phyloP scores from a whole-genome alignment of 2,888 invertebrate genomes.

The Conomelus anceps region DNA sequence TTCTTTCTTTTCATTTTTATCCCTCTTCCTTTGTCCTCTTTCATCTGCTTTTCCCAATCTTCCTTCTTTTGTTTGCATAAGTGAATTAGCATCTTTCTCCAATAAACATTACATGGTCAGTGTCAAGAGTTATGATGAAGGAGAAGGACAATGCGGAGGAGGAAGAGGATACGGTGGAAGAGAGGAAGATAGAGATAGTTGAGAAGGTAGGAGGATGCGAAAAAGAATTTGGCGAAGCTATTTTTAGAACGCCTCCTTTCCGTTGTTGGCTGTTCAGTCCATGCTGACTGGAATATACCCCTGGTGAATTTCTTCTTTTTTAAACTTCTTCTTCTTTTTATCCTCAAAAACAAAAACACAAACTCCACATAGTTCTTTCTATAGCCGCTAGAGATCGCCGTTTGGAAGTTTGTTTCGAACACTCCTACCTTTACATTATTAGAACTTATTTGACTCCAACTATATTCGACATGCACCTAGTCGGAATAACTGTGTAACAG shows the following conservation, averaged over 20 bases:
- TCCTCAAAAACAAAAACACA: too few species aligned
- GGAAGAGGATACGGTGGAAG: not conserved
- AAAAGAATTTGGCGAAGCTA: not conserved
- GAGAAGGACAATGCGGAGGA: too few species aligned
- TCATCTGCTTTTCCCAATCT: not conserved
- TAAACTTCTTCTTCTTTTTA: too few species aligned
- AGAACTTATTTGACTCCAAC: too few species aligned
- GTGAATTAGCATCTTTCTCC: not conserved
- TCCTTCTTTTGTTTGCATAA: not conserved
- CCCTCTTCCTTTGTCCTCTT: not conserved
- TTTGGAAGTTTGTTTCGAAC: too few species aligned
- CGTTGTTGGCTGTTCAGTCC: not conserved
- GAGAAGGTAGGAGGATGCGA: not conserved
- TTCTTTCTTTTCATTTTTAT: too few species aligned
- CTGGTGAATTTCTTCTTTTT: not conserved
- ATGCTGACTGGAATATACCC: not conserved
- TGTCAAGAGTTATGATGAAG: not conserved
- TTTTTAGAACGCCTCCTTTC: not conserved
- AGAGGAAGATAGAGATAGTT: not conserved
- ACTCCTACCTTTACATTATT: too few species aligned
- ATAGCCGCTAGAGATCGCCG: too few species aligned
- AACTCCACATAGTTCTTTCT: too few species aligned
- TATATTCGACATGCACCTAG: too few species aligned
- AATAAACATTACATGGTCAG: not conserved
- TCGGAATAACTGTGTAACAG: too few species aligned